Conservation (phyloP, 2,113 vertebrate species). For the Elgaria multicarinata region DNA sequence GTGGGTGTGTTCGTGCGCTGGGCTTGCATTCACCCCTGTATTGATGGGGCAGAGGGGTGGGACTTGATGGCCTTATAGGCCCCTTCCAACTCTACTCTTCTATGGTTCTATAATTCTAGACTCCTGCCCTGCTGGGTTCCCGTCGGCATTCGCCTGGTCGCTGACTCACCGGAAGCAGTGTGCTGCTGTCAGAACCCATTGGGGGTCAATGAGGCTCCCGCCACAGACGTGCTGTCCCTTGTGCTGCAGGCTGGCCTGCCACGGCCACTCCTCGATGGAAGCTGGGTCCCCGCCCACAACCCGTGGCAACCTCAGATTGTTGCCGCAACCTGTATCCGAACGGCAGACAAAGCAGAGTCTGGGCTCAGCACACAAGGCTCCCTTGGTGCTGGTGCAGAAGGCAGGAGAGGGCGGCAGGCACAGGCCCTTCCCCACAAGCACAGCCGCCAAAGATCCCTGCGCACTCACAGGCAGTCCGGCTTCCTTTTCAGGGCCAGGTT, state of each 20-base stretch:
- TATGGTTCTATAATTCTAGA: no score
- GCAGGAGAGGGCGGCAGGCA: no score
- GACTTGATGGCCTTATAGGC: no score
- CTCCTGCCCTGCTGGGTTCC: no score
- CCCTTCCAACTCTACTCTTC: no score
- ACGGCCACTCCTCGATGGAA: slow-evolving; percentile 84
- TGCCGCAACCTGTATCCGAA: slow-evolving; percentile 79
- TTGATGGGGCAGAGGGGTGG: no score
- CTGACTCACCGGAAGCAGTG: slow-evolving; percentile 84
- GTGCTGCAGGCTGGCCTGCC: slow-evolving; percentile 92
- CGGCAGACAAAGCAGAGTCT: fast-evolving
- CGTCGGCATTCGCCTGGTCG: fast-evolving
- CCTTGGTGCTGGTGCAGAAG: background rate
- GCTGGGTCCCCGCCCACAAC: slow-evolving; percentile 85
- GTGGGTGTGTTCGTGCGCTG: no score
- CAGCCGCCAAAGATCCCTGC: background rate
- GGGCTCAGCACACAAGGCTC: fast-evolving
- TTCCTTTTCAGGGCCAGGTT: background rate
- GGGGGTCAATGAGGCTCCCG: slow-evolving; percentile 83
- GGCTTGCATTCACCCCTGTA: no score
- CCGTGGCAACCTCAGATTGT: slow-evolving; percentile 56
- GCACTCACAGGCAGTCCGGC: background rate
- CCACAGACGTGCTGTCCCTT: slow-evolving; percentile 85
- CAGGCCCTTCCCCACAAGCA: background rate
- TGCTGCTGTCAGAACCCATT: slow-evolving; percentile 84